Percentiles rank a stretch among this genome's conserved stretches.
Conservation (phyloP, 2,797 vertebrate genomes). For the Tokudaia muenninki region DNA sequence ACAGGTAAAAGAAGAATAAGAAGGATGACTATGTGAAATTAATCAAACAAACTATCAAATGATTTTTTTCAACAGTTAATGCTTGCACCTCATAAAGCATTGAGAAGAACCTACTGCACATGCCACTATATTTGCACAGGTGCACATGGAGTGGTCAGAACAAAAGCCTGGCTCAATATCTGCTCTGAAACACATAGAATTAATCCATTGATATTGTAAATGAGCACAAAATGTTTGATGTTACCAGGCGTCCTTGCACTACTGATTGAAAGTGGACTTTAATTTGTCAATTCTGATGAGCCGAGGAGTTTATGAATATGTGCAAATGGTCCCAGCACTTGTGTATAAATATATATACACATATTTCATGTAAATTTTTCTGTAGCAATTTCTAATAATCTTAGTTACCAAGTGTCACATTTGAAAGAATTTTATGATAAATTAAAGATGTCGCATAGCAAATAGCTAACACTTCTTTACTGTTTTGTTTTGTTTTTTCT, state of each 20-base stretch:
- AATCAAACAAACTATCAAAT: conserved; percentile 91
- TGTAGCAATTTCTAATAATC: conserved; percentile 12
- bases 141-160: conserved; percentile 53
- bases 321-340: conserved; percentile 26
- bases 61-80: conserved; percentile 88
- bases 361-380: background rate
- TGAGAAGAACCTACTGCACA: conserved; percentile 51
- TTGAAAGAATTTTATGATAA: conserved; percentile 56
- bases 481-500: conserved; percentile 85
- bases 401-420: background rate
- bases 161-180: conserved; percentile 54
- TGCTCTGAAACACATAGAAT: conserved; percentile 20
- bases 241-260: background rate
- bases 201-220: background rate
- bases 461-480: conserved; percentile 81
- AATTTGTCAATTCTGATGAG: conserved; percentile 29
- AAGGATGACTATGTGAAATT: conserved; percentile 89
- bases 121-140: conserved; percentile 71
- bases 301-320: conserved; percentile 51
- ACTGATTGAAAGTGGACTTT: background rate
- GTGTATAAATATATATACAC: background rate
- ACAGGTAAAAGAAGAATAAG: conserved; percentile 89
- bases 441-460: conserved; percentile 33
- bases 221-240: background rate
- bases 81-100: conserved; percentile 72